These are phyloP conservation scores for Nemotelus pantherinus DNA, from an alignment of 2,888 invertebrate species.

Conservation along the genomic window DNA sequence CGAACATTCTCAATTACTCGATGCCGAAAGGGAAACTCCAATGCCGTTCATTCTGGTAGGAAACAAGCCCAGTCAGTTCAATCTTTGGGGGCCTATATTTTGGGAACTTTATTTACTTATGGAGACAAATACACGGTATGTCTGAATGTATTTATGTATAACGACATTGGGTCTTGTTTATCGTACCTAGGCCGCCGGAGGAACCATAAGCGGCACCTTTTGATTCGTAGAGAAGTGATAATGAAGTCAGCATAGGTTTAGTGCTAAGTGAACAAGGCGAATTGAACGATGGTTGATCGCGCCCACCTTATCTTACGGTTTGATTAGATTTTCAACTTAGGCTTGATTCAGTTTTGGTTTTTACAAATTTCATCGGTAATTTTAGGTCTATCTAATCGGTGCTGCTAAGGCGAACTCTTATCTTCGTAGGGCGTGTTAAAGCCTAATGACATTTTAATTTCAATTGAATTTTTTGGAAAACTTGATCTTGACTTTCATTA, in stretches of 20 bases:
- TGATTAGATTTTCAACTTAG: constrained; percentile 15
- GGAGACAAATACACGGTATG: background rate
- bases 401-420: too few species aligned
- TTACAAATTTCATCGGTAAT: too few species aligned
- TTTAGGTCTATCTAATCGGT: too few species aligned
- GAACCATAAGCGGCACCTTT: constrained; percentile 16
- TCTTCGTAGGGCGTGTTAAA: too few species aligned
- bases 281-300: constrained; percentile 22
- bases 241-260: constrained; percentile 21
- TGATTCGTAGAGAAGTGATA: constrained; percentile 27
- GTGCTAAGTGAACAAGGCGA: constrained; percentile 14
- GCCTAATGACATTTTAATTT: too few species aligned
- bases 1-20: constrained; percentile 40
- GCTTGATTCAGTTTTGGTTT: background rate
- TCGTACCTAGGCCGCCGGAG: constrained; percentile 21
- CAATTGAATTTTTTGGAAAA: too few species aligned
- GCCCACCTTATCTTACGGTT: constrained; percentile 1
- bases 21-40: constrained; percentile 35
- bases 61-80: background rate
- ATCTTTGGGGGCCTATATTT: constrained; percentile 18
- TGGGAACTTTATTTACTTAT: constrained; percentile 3
- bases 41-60: background rate
- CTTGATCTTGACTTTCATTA: too few species aligned
- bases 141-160: background rate
- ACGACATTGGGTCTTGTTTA: background rate